Base-by-base conservation (phyloP, 2,113 vertebrate genomes). In the Erpornis zantholeuca region DNA sequence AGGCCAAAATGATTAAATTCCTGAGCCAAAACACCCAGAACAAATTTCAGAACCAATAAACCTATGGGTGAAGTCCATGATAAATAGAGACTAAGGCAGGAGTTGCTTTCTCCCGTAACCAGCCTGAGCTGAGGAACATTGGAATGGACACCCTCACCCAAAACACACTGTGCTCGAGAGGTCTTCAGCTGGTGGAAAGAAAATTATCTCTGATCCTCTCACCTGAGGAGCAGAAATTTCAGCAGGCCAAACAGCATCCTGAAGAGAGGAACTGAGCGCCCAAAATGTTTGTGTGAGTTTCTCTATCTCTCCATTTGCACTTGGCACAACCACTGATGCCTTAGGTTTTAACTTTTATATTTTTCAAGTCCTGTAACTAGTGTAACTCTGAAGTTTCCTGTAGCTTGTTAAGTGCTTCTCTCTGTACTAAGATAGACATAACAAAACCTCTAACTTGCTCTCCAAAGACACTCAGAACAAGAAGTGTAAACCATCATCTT, bases 281-380 rank as follows among this genome's bases (percentile, higher is more conserved):
- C 5, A 54, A 57, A 78, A 1, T 1, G 16, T 5, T 38, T 1
- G 0, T 9, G 3, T 57, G 16, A 61, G 6, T 47, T 92, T 90
- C 23, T 35, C 4, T 35, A 2, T 44, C n/a, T 69, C 49, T 23
- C 0, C 6, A 11, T 27, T 45, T 75, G 12, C 23, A 3, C 6
- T 14, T 7, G 8, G 29, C 12, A 52, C 2, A 71, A 42, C 7
- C 9, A n/a, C n/a, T n/a, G n/a, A n/a, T n/a, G n/a, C n/a, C n/a
- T n/a, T n/a, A n/a, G n/a, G n/a, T n/a, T n/a, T n/a, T n/a, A n/a
- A n/a, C n/a, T n/a, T n/a, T n/a, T n/a, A n/a, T n/a, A n/a, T n/a
- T n/a, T n/a, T n/a, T n/a, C n/a, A n/a, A n/a, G n/a, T n/a, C n/a
- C n/a, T n/a, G n/a, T n/a, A n/a, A n/a, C n/a, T n/a, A n/a, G n/a